A percentile compares a stretch with the other conserved stretches of the same genome.
These are phyloP conservation scores for Corvus hawaiiensis DNA, from an alignment of 2,113 vertebrate genomes.

Conservation along the genomic window DNA sequence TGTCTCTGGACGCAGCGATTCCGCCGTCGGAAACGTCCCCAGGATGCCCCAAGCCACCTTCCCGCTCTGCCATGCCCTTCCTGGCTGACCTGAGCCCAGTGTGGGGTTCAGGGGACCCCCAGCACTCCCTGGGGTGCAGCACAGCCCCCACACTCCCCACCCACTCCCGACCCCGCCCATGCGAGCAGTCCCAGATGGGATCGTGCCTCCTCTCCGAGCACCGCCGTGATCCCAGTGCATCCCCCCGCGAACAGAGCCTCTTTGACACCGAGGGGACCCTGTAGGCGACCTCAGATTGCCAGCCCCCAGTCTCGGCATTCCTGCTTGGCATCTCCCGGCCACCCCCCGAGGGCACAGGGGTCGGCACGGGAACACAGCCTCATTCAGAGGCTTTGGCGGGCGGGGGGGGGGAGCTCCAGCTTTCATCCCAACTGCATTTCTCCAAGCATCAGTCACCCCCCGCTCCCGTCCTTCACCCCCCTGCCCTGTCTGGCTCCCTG, in stretches of 20 bases:
- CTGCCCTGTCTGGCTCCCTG: neutral
- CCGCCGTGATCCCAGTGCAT: rapidly evolving
- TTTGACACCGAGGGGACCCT: neutral
- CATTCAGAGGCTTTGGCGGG: neutral
- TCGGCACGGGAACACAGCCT: neutral
- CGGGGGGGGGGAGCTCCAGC: neutral
- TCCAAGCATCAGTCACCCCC: neutral
- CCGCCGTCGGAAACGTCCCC: neutral
- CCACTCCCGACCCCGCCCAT: rapidly evolving
- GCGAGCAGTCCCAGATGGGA: rapidly evolving
- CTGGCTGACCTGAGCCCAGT: neutral
- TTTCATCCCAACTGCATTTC: neutral
- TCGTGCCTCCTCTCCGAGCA: rapidly evolving
- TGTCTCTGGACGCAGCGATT: neutral
- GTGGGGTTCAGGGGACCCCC: neutral
- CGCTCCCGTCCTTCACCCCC: neutral
- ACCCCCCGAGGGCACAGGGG: rapidly evolving
- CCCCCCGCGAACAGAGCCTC: neutral
- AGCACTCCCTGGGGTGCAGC: neutral
- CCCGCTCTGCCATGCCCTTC: neutral
- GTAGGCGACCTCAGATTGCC: neutral
- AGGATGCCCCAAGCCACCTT: neutral
- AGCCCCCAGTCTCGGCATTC: neutral
- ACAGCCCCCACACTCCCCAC: neutral
- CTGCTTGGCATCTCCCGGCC: neutral